phyloP scores from a whole-genome alignment of 2,888 invertebrate species.

The Branchinecta sandiegonensis region DNA sequence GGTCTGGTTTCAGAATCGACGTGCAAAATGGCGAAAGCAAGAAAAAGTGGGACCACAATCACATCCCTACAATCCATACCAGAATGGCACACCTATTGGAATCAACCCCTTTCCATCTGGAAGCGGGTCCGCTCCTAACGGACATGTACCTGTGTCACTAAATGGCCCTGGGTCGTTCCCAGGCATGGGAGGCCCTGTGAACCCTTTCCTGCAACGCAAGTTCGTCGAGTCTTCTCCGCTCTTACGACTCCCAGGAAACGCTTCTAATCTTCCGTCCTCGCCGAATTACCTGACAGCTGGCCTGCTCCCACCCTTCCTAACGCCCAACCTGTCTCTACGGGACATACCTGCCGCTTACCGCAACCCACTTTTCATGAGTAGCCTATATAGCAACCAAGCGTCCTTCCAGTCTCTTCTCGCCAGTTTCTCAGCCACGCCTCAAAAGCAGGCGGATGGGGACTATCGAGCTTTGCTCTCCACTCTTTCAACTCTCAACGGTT shows the following conservation, averaged over 20 bases:
- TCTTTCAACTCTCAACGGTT: slow-evolving; percentile 42
- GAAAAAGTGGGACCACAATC: slow-evolving; percentile 81
- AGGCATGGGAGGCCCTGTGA: not conserved
- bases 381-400: slow-evolving; percentile 39
- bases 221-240: slow-evolving; percentile 18
- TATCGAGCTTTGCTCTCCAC: slow-evolving; percentile 36
- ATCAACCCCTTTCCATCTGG: slow-evolving; percentile 7
- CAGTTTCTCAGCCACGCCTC: slow-evolving; percentile 51
- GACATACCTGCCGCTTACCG: slow-evolving; percentile 25
- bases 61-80: slow-evolving; percentile 75
- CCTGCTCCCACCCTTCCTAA: slow-evolving; percentile 19
- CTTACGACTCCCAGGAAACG: not conserved
- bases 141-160: not conserved
- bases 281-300: not conserved
- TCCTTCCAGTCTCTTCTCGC: slow-evolving; percentile 75
- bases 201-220: not conserved
- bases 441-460: slow-evolving; percentile 32
- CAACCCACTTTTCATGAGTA: slow-evolving; percentile 41
- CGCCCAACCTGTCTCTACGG: slow-evolving; percentile 25
- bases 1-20: slow-evolving; percentile 87
- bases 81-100: slow-evolving; percentile 24
- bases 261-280: not conserved
- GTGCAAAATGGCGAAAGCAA: slow-evolving; percentile 84
- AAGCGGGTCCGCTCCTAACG: not conserved
- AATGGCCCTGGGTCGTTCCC: not conserved